phyloP scores from a whole-genome alignment of 2,888 invertebrate genomes.

The Tyria jacobaeae region DNA sequence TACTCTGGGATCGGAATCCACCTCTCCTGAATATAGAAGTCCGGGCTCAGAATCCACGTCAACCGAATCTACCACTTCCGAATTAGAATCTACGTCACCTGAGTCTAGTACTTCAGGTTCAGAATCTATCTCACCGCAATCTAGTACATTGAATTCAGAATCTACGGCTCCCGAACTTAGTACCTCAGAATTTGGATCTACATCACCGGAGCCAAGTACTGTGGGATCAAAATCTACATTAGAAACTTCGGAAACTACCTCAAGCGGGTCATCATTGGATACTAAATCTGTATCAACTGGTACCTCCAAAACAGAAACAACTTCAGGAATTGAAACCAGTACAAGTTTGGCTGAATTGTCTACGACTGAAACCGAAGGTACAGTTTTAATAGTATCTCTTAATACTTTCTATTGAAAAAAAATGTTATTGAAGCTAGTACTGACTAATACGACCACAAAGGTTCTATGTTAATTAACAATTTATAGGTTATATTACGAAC shows the following conservation, averaged over 20 bases:
- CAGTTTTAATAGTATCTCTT: not conserved
- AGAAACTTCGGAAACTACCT: not conserved
- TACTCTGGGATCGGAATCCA: conserved; percentile 6
- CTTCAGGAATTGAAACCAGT: not conserved
- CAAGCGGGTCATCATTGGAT: not conserved
- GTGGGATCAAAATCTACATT: not conserved
- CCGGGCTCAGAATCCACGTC: not conserved
- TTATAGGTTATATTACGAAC: too few species aligned
- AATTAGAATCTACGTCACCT: not conserved
- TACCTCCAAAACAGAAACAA: not conserved
- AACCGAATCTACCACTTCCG: conserved; percentile 1
- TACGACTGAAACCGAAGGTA: not conserved
- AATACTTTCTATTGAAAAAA: not conserved
- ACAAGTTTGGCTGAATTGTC: not conserved
- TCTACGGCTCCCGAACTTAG: not conserved
- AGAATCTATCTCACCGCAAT: not conserved
- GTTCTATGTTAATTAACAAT: not conserved
- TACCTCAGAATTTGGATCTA: not conserved
- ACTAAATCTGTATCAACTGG: not conserved
- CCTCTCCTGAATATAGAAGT: conserved; percentile 9
- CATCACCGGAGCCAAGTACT: not conserved
- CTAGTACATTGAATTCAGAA: not conserved
- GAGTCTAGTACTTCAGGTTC: not conserved
- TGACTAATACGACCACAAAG: not conserved
- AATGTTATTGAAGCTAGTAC: not conserved